Conservation (phyloP, 1,140 invertebrate genomes). For the Rhyacophila brunnea region DNA sequence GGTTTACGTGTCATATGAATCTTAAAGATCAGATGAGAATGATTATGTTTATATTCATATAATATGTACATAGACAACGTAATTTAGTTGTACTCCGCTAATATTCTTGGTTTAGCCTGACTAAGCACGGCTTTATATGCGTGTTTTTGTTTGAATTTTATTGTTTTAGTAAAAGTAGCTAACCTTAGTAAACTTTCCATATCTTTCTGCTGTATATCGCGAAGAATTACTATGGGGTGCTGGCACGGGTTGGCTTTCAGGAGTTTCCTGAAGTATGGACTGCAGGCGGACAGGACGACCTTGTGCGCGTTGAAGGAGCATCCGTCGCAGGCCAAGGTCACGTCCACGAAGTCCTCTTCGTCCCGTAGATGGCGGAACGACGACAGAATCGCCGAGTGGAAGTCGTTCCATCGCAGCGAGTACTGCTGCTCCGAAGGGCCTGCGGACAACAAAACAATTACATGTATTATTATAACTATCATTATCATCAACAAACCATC, state of each 20-base stretch:
- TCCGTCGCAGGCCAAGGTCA: slow-evolving; percentile 88
- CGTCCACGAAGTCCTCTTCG: slow-evolving; percentile 87
- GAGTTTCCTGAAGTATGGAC: slow-evolving; percentile 85
- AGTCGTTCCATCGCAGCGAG: slow-evolving; percentile 91
- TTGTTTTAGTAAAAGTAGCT: too few species aligned
- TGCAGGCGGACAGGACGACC: slow-evolving; percentile 87
- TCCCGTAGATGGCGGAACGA: slow-evolving; percentile 83
- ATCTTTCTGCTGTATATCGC: slow-evolving; percentile 84
- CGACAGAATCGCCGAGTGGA: slow-evolving; percentile 83
- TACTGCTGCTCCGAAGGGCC: slow-evolving; percentile 76
- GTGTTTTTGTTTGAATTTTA: too few species aligned
- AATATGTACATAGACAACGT: too few species aligned
- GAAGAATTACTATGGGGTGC: slow-evolving; percentile 89
- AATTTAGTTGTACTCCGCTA: too few species aligned
- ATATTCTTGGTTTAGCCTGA: too few species aligned
- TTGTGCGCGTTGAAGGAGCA: slow-evolving; percentile 87
- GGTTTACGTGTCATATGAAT: too few species aligned
- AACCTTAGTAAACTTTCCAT: slow-evolving; percentile 85
- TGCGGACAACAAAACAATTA: slow-evolving; percentile 6
- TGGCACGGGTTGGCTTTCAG: slow-evolving; percentile 92
- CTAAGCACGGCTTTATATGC: too few species aligned
- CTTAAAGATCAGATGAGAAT: too few species aligned
- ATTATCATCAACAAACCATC: too few species aligned
- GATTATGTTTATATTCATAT: too few species aligned
- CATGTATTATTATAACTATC: too few species aligned